phyloP scores from a whole-genome alignment of 2,888 invertebrate genomes.

The Strigamia crassipes region DNA sequence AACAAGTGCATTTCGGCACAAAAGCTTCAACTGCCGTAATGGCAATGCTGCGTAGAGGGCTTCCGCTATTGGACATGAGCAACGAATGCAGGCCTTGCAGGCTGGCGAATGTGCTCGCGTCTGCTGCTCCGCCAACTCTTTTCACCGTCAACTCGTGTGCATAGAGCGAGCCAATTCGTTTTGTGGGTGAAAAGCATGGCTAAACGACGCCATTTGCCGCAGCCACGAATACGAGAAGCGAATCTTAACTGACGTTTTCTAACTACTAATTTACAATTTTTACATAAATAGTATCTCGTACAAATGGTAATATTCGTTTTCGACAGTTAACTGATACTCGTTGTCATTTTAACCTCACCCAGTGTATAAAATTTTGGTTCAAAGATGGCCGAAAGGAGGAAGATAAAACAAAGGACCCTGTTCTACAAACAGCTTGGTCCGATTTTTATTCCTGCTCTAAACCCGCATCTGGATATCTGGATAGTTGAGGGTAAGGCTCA shows the following conservation, averaged over 20 bases:
- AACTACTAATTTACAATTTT: background rate
- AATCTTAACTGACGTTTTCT: background rate
- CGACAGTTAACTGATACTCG: background rate
- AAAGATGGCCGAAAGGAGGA: constrained; percentile 3
- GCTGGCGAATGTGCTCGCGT: constrained; percentile 3
- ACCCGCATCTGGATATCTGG: background rate
- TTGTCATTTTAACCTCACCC: background rate
- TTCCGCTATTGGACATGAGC: constrained; percentile 24
- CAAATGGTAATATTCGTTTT: background rate
- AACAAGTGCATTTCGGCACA: background rate
- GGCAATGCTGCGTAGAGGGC: constrained; percentile 35
- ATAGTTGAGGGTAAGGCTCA: background rate
- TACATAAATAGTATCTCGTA: background rate
- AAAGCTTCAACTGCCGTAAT: background rate
- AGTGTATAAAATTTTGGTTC: background rate
- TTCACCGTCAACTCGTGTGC: background rate
- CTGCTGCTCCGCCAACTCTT: background rate
- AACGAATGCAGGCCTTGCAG: constrained; percentile 23
- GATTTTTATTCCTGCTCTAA: background rate
- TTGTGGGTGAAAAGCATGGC: constrained; percentile 28
- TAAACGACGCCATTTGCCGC: background rate
- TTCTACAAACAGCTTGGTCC: background rate
- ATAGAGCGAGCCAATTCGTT: constrained; percentile 10
- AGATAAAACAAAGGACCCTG: background rate
- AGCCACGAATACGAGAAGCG: background rate